These are phyloP conservation scores for Monochamus saltuarius DNA, from an alignment of 1,140 invertebrate genomes.

Conservation along the genomic window DNA sequence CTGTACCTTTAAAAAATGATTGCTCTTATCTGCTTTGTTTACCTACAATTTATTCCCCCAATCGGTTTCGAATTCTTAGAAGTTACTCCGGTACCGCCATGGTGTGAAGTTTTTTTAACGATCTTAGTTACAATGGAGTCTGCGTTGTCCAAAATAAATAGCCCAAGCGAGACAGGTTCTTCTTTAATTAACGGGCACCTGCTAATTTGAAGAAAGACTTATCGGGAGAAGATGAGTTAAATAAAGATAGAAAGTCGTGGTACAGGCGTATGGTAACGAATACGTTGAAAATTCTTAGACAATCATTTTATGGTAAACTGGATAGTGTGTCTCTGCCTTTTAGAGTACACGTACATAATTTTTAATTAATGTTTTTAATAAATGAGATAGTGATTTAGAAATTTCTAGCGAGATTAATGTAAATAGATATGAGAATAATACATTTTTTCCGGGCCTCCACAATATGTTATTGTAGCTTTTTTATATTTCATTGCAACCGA, in stretches of 20 bases:
- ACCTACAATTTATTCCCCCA: too few relatives aligned
- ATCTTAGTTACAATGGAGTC: constrained; percentile 23
- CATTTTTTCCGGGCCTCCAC: neutral
- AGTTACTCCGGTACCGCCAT: constrained; percentile 2
- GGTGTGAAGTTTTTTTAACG: constrained; percentile 18
- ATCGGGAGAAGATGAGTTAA: constrained; percentile 19
- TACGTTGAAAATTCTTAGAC: neutral
- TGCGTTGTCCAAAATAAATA: constrained; percentile 36
- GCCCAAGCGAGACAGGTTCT: constrained; percentile 33
- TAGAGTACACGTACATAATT: neutral
- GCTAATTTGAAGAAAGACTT: constrained; percentile 37
- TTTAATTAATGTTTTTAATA: constrained; percentile 1
- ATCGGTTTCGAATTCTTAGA: constrained; percentile 8
- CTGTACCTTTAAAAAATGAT: neutral
- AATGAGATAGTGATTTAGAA: neutral
- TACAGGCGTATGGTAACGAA: neutral
- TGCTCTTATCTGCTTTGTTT: neutral
- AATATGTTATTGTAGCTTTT: too few relatives aligned
- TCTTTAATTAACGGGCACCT: constrained; percentile 37
- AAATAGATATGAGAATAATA: neutral
- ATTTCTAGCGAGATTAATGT: neutral
- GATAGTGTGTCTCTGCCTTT: too few relatives aligned
- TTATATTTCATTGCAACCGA: neutral
- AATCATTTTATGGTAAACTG: too few relatives aligned
- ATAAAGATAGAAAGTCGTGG: constrained; percentile 24